Evolutionary conservation across 2,113 vertebrate genomes (phyloP).

Genomic region (Bos indicus): DNA sequence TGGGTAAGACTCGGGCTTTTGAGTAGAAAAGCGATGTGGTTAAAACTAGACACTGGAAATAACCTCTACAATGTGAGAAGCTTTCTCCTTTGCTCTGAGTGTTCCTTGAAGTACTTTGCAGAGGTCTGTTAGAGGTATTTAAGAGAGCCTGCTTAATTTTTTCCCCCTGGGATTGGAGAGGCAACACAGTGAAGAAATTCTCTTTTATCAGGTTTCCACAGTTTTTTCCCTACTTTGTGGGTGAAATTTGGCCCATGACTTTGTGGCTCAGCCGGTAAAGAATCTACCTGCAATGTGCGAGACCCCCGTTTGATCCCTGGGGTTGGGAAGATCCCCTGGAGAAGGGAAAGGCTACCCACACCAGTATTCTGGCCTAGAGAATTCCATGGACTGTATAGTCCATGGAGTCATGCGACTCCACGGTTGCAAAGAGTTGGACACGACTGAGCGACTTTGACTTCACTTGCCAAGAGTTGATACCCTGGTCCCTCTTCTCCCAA

Average conservation of each 20-base stretch:
- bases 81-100: background rate
- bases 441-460: background rate
- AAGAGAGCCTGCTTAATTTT: background rate
- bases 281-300: background rate
- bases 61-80: background rate
- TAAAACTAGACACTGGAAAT: background rate
- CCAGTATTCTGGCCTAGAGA: background rate
- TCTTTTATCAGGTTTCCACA: background rate
- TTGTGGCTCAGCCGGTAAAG: background rate
- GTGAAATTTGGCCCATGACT: background rate
- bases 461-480: background rate
- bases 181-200: background rate
- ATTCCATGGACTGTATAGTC: background rate
- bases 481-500: background rate
- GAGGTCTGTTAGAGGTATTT: background rate
- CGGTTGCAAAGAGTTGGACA: background rate
- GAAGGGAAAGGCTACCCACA: background rate
- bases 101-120: background rate
- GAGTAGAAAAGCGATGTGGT: background rate
- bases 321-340: background rate
- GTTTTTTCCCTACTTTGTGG: background rate
- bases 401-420: background rate
- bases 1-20: background rate
- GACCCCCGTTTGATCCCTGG: background rate
- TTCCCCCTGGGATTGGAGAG: background rate